phyloP scores from a whole-genome alignment of 1,140 invertebrate species.

The Phenacoccus solenopsis region DNA sequence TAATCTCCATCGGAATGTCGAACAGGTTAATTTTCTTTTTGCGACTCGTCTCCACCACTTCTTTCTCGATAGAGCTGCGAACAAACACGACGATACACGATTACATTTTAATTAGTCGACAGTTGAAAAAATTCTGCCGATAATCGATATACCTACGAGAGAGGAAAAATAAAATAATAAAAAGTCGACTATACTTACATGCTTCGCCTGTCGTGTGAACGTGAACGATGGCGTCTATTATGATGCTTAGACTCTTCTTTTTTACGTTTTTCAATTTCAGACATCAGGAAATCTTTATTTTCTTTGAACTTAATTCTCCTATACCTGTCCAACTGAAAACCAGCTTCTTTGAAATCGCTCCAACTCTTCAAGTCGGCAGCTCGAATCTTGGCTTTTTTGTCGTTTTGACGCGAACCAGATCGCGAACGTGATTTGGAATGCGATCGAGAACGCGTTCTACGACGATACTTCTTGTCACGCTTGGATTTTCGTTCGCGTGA shows the following conservation, averaged over 20 bases:
- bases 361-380: constrained; percentile 19
- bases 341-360: constrained; percentile 20
- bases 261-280: neutral
- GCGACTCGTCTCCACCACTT: neutral
- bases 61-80: neutral
- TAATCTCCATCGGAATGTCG: neutral
- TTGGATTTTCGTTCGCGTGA: neutral
- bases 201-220: neutral
- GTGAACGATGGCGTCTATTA: neutral
- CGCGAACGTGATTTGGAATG: constrained; percentile 10
- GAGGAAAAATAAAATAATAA: too few relatives aligned
- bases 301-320: constrained; percentile 18
- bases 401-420: neutral
- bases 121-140: neutral
- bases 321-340: constrained; percentile 20
- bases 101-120: too few relatives aligned
- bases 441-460: neutral
- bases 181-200: neutral
- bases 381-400: constrained; percentile 10
- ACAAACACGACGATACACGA: neutral
- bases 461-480: neutral
- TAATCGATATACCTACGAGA: too few relatives aligned
- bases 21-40: neutral
- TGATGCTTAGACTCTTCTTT: neutral
- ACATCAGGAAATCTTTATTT: neutral